Base-by-base conservation (phyloP, 1,140 invertebrate genomes). In the Pygmarrhopalites habei region DNA sequence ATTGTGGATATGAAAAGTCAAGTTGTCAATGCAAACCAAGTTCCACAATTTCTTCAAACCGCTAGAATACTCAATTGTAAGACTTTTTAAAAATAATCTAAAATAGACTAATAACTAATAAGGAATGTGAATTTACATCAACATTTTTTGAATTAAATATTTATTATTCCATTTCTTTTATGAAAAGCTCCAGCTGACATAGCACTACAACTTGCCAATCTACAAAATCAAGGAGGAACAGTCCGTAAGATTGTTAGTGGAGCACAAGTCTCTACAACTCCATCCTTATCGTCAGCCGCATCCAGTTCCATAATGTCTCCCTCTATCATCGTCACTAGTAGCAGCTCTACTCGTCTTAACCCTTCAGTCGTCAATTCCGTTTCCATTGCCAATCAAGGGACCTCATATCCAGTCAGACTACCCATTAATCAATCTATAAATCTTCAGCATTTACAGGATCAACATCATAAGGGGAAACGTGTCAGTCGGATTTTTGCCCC, bases 1-100 rank as follows among this genome's bases (percentile, higher is more conserved):
- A 67, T 67, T 30, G 35, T 67, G 49, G 65, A 67, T 47, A 28
- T 67, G 29, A 63, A 63, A 25, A 67, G 60, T 55, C 64, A 62
- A 46, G 29, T 62, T 28, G 57, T 66, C 3, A 55, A 29, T 35
- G 23, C 65, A n/a, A 52, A 39, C 19, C 65, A 67, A 60, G 56
- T 56, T n/a, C 65, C 60, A 44, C 65, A 62, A 29, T 60, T 60
- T 52, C 56, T 66, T 19, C 65, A 66, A 56, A 66, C 56, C 41
- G 64, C 64, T 25, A 58, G 65, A 61, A 62, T 66, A 62, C 53
- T 66, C 32, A 62, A 56, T 35, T 53, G 60, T 62, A 56, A 53
- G 58, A 44, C n/a, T n/a, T n/a, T n/a, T n/a, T n/a, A n/a, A n/a
- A n/a, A n/a, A n/a, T n/a, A n/a, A n/a, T n/a, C n/a, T n/a, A n/a